Evolutionary conservation across 2,113 vertebrate species (phyloP).

Genomic region (Rhegmatorhina hoffmannsi): DNA sequence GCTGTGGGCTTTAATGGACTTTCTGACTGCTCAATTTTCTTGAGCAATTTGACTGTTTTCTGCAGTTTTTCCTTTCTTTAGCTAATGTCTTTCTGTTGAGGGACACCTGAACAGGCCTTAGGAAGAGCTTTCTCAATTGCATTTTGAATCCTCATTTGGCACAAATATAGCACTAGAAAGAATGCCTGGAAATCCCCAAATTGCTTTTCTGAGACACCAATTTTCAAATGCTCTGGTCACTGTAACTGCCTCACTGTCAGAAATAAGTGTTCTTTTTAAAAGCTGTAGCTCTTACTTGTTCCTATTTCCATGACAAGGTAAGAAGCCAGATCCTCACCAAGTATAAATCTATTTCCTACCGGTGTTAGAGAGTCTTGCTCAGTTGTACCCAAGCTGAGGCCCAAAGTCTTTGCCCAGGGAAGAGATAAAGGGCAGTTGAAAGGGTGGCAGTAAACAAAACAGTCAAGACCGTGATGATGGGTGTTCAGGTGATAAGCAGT

Average conservation of each 20-base stretch:
- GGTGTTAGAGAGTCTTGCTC: not conserved
- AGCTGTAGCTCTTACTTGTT: not conserved
- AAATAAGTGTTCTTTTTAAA: not conserved
- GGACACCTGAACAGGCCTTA: not conserved
- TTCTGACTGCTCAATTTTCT: not conserved
- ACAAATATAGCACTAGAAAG: not conserved
- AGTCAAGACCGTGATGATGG: not conserved
- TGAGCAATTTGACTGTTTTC: not conserved
- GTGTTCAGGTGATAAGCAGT: not conserved
- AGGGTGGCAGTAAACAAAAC: not conserved
- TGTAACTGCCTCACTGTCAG: not conserved
- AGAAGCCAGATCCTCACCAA: not conserved
- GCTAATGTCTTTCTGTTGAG: not conserved
- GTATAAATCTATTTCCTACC: not conserved
- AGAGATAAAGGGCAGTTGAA: not conserved
- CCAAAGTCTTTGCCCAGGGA: not conserved
- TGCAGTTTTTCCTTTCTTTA: not conserved
- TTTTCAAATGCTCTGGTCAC: not conserved
- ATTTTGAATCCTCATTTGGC: not conserved
- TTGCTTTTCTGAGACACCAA: not conserved
- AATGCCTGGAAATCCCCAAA: not conserved
- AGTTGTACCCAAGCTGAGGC: not conserved
- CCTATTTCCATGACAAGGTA: not conserved
- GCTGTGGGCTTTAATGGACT: not conserved
- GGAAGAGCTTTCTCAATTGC: conserved; percentile 3